Base-by-base conservation (phyloP, 2,113 vertebrate species). In the Zeus faber region DNA sequence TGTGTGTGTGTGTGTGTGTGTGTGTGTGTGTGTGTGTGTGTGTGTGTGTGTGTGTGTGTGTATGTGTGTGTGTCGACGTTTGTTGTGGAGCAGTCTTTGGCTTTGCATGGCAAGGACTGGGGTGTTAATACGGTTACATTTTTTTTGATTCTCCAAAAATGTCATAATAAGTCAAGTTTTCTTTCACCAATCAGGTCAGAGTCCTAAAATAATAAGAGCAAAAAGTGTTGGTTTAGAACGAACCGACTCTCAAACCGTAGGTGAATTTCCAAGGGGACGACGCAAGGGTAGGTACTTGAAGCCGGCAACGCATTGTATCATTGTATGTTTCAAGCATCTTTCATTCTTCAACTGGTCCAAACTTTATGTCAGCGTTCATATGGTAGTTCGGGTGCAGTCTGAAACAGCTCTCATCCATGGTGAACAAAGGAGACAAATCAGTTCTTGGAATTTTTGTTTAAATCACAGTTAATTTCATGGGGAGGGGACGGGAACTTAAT, bases 241-340 rank as follows among this genome's bases (percentile, higher is more conserved):
- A 95, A 98, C 93, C 83, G 97, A 98, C 93, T 98, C 97, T 91
- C 96, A 99, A 95, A 99, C 95, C 92, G 80, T 99, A 95, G 96
- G 95, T 91, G 97, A 98, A 87, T 95, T 98, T 91, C 85, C 93
- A 76, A 91, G 65, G 58, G 76, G 94, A 93, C 94, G 93, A 89
- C 88, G 87, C 55, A 99, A 98, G 94, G 95, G 97, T 99, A 99
- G 89, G 97, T 99, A 96, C 91, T 85, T 74, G 67, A 47, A 70
- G 90, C 87, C 53, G 89, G 89, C n/a, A 79, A 76, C 44, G 65
- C 59, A 24, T 4, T 67, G 56, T 82, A 61, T 45, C 17, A 58
- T 44, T 73, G 71, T 79, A 70, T n/a, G n/a, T n/a, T n/a, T n/a
- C n/a, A 61, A 6, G 13, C 26, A 49, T 57, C 55, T 48, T 70